Conservation (phyloP, 2,888 invertebrate species). For the Himalopsyche kuldschensis region DNA sequence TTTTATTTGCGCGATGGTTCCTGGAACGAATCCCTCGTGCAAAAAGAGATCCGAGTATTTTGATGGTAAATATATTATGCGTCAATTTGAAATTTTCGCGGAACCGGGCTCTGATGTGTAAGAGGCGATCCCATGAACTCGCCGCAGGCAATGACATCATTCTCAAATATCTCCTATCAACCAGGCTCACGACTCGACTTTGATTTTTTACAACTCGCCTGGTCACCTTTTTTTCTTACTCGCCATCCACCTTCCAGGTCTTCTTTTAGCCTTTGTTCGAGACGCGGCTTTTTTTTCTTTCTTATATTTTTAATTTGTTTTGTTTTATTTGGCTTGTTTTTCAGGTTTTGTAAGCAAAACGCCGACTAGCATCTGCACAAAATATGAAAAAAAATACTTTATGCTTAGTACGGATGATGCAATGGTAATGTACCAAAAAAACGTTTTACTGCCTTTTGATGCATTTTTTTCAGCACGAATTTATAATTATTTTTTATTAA, state of each 20-base stretch:
- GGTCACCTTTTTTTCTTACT: slow-evolving; percentile 1
- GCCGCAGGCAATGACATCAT: slow-evolving; percentile 36
- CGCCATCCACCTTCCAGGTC: not conserved
- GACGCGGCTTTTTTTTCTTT: slow-evolving; percentile 1
- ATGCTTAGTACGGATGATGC: too few species aligned
- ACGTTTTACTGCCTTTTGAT: too few species aligned
- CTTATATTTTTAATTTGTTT: slow-evolving; percentile 11
- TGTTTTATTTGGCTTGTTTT: not conserved
- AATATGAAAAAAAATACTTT: not conserved
- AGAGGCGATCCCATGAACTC: slow-evolving; percentile 36
- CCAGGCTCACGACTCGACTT: slow-evolving; percentile 38
- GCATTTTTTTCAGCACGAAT: too few species aligned
- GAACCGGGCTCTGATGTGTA: slow-evolving; percentile 1
- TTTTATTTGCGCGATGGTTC: too few species aligned
- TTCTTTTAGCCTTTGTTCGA: not conserved
- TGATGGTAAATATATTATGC: not conserved
- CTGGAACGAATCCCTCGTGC: too few species aligned
- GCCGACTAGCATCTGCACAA: not conserved
- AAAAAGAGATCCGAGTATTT: too few species aligned
- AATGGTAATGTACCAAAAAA: too few species aligned
- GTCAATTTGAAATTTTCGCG: not conserved
- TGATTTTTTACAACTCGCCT: slow-evolving; percentile 6
- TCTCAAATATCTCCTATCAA: slow-evolving; percentile 39
- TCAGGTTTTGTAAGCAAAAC: not conserved
- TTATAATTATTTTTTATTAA: too few species aligned